These are phyloP conservation scores for Stomatorhinus ivindoensis DNA, from an alignment of 2,113 vertebrate species.

Conservation along the genomic window DNA sequence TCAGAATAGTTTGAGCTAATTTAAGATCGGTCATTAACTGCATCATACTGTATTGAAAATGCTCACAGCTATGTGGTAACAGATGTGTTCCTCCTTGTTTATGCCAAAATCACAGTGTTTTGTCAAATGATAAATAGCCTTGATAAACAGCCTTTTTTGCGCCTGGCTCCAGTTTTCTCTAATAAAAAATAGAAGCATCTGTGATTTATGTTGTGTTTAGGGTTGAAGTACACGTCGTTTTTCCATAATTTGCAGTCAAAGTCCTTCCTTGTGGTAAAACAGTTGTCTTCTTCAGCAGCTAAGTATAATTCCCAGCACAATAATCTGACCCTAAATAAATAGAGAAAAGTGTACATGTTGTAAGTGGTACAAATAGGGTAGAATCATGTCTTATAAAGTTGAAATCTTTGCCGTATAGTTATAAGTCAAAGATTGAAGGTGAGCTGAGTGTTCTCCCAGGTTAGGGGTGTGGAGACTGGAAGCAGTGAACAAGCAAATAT, in stretches of 20 bases:
- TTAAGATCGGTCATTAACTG: background rate
- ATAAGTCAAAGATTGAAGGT: background rate
- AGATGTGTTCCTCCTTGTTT: slow-evolving; percentile 7
- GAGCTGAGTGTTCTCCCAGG: background rate
- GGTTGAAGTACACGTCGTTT: background rate
- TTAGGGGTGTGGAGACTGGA: background rate
- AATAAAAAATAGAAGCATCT: background rate
- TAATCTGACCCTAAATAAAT: background rate
- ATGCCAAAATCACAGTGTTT: background rate
- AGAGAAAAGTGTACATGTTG: background rate
- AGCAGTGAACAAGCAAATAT: background rate
- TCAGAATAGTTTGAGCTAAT: background rate
- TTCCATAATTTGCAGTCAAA: background rate
- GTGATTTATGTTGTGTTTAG: background rate
- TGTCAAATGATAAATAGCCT: background rate
- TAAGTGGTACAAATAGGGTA: background rate
- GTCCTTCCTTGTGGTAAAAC: background rate
- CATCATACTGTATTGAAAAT: background rate
- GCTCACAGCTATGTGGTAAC: background rate
- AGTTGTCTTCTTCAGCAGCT: background rate
- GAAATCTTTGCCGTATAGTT: background rate
- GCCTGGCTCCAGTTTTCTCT: background rate
- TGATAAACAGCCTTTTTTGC: background rate
- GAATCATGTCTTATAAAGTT: background rate
- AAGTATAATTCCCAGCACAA: background rate